Conservation (phyloP, 2,797 vertebrate species). For the Peromyscus melanophrys region DNA sequence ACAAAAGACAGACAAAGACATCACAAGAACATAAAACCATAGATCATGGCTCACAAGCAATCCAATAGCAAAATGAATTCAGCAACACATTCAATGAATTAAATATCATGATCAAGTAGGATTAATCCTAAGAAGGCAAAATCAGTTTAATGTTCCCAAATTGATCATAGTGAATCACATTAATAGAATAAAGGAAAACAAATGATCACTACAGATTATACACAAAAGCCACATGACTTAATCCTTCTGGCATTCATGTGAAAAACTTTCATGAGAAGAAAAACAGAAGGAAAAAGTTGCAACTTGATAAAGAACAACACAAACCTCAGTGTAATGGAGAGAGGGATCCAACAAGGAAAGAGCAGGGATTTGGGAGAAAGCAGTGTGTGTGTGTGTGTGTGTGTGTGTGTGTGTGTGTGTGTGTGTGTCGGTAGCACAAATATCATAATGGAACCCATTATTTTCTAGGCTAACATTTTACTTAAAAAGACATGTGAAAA, state of each 20-base stretch:
- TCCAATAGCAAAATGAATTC: background rate
- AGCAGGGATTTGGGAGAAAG: background rate
- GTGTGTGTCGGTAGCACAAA: background rate
- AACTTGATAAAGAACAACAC: background rate
- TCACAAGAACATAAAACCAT: background rate
- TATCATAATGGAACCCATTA: background rate
- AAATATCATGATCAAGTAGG: background rate
- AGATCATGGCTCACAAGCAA: background rate
- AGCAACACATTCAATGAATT: background rate
- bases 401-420: background rate
- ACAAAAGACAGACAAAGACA: background rate
- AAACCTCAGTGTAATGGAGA: background rate
- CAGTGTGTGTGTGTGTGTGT: background rate
- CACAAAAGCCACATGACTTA: background rate
- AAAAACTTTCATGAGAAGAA: background rate
- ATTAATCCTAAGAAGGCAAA: background rate
- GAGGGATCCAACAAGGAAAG: background rate
- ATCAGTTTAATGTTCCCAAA: background rate
- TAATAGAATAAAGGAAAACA: constrained; percentile 3
- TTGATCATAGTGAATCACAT: background rate
- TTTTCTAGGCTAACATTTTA: background rate
- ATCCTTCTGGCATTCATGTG: background rate
- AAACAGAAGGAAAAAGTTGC: background rate
- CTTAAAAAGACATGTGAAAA: background rate
- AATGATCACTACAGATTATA: background rate